Percentiles rank a stretch among this genome's conserved stretches.
Conservation (phyloP, 1,140 invertebrate species). For the Drosophila yakuba region DNA sequence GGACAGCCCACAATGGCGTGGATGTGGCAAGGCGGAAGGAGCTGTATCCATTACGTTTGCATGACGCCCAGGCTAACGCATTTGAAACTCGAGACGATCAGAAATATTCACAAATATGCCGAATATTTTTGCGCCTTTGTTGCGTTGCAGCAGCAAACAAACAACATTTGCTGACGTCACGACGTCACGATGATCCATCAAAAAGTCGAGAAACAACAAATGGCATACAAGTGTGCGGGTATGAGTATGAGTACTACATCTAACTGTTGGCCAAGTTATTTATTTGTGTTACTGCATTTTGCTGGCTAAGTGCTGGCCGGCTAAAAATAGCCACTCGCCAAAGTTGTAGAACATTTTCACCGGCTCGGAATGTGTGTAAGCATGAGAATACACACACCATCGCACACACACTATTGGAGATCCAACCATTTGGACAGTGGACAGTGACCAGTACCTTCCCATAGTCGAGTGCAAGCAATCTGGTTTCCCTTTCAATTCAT, state of each 20-base stretch:
- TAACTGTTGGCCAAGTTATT: slow-evolving; percentile 28
- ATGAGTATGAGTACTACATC: background rate
- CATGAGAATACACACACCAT: slow-evolving; percentile 3
- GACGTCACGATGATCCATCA: slow-evolving; percentile 23
- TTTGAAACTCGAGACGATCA: slow-evolving; percentile 6
- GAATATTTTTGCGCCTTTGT: slow-evolving; percentile 10
- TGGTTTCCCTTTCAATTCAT: slow-evolving; percentile 76
- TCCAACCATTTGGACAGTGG: background rate
- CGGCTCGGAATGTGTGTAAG: slow-evolving; percentile 40
- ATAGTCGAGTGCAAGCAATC: slow-evolving; percentile 27
- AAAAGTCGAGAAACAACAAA: background rate
- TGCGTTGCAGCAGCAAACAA: slow-evolving; percentile 24
- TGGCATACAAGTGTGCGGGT: background rate
- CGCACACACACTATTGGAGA: background rate
- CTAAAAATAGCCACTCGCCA: slow-evolving; percentile 46
- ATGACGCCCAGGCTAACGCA: background rate
- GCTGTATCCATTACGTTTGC: background rate
- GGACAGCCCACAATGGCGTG: slow-evolving; percentile 19
- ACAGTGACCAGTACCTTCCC: background rate
- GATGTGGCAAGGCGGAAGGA: background rate
- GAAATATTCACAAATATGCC: slow-evolving; percentile 13
- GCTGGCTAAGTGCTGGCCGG: background rate
- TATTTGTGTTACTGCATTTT: slow-evolving; percentile 10
- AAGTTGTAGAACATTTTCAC: slow-evolving; percentile 41
- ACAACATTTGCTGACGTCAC: slow-evolving; percentile 23